Percentiles rank a stretch among this genome's conserved stretches.
These are phyloP conservation scores for Rugalucina vietnamica DNA, from an alignment of 2,888 invertebrate species.

Conservation along the genomic window DNA sequence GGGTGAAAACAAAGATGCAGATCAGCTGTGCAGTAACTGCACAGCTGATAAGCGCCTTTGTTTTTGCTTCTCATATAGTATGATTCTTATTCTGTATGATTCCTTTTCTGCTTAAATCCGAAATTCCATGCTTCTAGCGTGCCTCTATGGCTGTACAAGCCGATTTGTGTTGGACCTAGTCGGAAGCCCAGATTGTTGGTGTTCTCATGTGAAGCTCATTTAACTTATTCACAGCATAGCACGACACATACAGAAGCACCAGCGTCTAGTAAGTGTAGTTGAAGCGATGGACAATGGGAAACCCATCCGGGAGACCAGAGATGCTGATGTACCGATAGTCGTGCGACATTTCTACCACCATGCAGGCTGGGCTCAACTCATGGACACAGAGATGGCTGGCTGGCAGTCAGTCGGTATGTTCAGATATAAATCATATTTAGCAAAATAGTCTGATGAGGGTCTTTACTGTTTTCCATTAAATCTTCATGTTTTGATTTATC, in stretches of 20 bases:
- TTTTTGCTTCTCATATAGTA: too few species aligned
- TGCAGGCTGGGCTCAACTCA: constrained; percentile 85
- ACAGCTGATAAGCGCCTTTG: too few species aligned
- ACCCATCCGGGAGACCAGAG: constrained; percentile 84
- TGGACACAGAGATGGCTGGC: constrained; percentile 82
- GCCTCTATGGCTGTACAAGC: too few species aligned
- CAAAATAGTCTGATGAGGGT: neutral
- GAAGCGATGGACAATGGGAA: constrained; percentile 85
- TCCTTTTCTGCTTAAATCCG: too few species aligned
- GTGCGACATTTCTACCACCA: constrained; percentile 86
- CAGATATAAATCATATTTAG: neutral
- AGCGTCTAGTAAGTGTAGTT: constrained; percentile 84
- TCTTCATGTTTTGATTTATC: too few species aligned
- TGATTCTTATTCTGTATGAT: too few species aligned
- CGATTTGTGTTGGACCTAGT: too few species aligned
- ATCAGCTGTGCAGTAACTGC: too few species aligned
- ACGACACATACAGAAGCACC: constrained; percentile 85
- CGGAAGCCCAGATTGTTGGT: too few species aligned
- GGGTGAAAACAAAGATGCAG: too few species aligned
- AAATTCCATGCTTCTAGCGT: too few species aligned
- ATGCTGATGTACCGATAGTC: constrained; percentile 84
- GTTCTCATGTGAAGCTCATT: neutral
- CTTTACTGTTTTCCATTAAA: too few species aligned
- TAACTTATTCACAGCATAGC: constrained; percentile 84
- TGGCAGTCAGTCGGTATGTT: constrained; percentile 84